Base-by-base conservation (phyloP, 2,888 invertebrate genomes). In the Sesia apiformis region DNA sequence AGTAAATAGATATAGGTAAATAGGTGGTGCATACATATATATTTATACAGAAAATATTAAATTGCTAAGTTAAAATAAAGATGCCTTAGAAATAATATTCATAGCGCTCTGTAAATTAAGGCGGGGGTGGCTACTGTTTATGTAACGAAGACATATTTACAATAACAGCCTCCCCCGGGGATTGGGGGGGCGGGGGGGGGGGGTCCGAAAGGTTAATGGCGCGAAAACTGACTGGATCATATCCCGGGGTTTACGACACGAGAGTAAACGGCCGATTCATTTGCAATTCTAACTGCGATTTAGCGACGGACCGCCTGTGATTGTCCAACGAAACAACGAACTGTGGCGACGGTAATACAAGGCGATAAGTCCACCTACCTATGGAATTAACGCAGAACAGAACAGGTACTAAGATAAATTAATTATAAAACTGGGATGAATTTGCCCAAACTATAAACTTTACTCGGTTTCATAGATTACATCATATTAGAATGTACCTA, bases 191-290 rank as follows among this genome's bases (percentile, higher is more conserved):
- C 40, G 51, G 40, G 4, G 72, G 74, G 72, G 74, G 76, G 74
- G 70, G 72, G 84, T 84, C 87, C 84, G 69, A 82, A 75, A 70
- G 76, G 80, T 89, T 88, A 89, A 89, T 89, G 89, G 87, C 67
- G 88, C 83, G 89, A 88, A 83, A 87, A 89, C 82, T 86, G 85
- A 86, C 89, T 84, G 87, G 85, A 87, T 87, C 88, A 87, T 88
- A 88, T 88, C 84, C 84, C 82, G 68, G 76, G 67, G 72, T 89
- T 89, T 88, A 89, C 87, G 88, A 86, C 81, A 72, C 79, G 78
- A 70, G 74, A 82, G 84, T 81, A 85, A 88, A 87, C 79, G 83
- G 82, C 81, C 85, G 86, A 86, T 88, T 89, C 89, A 89, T 89
- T 88, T 89, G 88, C 89, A 89, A 89, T 88, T 87, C 89, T 84